These are phyloP conservation scores for Dromococcyx pavoninus DNA, from an alignment of 2,797 vertebrate genomes.

Conservation along the genomic window DNA sequence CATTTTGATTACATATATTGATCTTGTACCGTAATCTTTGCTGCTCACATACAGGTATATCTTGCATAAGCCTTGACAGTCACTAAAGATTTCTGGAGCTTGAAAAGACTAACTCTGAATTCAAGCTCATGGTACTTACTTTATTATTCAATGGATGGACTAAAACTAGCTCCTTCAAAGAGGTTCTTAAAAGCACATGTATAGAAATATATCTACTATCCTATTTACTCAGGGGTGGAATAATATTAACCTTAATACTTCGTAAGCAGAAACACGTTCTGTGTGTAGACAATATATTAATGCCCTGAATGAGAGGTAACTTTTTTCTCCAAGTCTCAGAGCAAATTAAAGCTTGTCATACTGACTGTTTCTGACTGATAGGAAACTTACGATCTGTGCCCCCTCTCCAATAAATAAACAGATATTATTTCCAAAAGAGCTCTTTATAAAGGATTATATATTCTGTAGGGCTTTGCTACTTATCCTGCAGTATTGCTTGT, in stretches of 20 bases:
- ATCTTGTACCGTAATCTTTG: constrained; percentile 43
- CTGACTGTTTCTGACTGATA: background rate
- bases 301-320: background rate
- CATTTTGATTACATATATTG: constrained; percentile 27
- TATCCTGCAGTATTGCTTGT: background rate
- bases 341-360: constrained; percentile 24
- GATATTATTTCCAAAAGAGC: background rate
- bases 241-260: background rate
- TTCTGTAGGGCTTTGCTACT: background rate
- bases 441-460: background rate
- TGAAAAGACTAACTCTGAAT: constrained; percentile 34
- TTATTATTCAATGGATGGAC: background rate
- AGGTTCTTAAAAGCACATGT: background rate
- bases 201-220: background rate
- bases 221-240: background rate
- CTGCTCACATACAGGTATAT: background rate
- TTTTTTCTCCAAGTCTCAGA: background rate
- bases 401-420: background rate
- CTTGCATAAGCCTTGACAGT: background rate
- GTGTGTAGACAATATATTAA: background rate
- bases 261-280: background rate
- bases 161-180: background rate
- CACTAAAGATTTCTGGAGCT: constrained; percentile 19
- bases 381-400: background rate
- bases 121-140: background rate